These are phyloP conservation scores for Erpornis zantholeuca DNA, from an alignment of 2,113 vertebrate species.

Conservation along the genomic window DNA sequence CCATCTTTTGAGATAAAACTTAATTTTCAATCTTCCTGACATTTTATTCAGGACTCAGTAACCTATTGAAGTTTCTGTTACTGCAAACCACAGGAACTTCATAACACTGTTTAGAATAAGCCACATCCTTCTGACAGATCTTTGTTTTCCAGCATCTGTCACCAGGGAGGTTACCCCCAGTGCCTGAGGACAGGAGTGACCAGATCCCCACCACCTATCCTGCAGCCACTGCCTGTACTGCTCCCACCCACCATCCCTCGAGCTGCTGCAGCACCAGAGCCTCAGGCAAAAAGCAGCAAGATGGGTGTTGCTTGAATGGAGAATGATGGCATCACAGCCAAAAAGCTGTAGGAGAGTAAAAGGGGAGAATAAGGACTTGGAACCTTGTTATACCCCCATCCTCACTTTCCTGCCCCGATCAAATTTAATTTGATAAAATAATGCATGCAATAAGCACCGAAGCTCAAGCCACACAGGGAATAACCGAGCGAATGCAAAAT, in stretches of 20 bases:
- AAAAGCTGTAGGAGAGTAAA: background rate
- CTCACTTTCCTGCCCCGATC: slow-evolving; percentile 4
- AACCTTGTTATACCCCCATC: background rate
- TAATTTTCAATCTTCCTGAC: background rate
- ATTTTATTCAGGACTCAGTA: background rate
- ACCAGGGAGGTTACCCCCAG: background rate
- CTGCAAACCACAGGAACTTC: background rate
- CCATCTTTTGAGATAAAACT: background rate
- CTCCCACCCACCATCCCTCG: background rate
- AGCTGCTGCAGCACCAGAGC: background rate
- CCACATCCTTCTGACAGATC: background rate
- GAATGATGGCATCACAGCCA: background rate
- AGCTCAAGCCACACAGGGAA: slow-evolving; percentile 54
- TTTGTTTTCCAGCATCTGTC: background rate
- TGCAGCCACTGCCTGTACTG: background rate
- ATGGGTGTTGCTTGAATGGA: background rate
- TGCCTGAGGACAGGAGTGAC: fast-evolving
- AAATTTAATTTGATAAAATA: slow-evolving; percentile 64
- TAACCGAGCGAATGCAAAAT: slow-evolving; percentile 49
- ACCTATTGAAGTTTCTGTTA: background rate
- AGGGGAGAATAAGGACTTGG: background rate
- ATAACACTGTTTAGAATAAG: background rate
- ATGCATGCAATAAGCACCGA: slow-evolving; percentile 38
- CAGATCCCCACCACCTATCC: background rate
- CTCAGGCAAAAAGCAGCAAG: background rate